Base-by-base conservation (phyloP, 2,888 invertebrate species). In the Boloria euphrosyne region DNA sequence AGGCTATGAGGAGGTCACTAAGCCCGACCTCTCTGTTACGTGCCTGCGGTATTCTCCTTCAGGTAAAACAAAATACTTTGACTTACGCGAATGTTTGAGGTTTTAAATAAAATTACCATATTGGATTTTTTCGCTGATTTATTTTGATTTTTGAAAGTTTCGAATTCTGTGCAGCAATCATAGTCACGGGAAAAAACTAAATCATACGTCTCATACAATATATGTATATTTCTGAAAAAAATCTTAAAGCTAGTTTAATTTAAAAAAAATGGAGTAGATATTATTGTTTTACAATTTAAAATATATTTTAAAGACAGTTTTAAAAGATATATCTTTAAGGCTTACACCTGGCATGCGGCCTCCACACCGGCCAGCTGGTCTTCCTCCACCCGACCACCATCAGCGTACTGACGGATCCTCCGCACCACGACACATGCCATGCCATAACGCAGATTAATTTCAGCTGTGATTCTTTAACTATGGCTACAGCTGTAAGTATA, bases 311-410 rank as follows among this genome's bases (percentile, higher is more conserved):
- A n/a, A n/a, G n/a, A n/a, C n/a, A n/a, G n/a, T n/a, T n/a, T n/a
- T n/a, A 38, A 38, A 38, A 38, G 31, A 2, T 43, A 13, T 46
- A 22, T n/a, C n/a, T n/a, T n/a, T 22, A 44, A 94, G 94, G 93
- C 51, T 73, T 93, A 43, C 93, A 93, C 78, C 83, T 95, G 18
- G 93, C 92, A 0, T 93, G 94, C 73, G 95, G 94, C 0, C 77
- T 93, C 71, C 87, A 89, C 65, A 94, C 93, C 54, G 95, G 95
- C 0, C 86, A 91, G 66, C 62, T 95, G 31, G 84, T 94, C 84
- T 90, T 95, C 72, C 76, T 95, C 46, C 93, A 95, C 75, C 93
- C 95, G 0, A 83, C 91, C n/a, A 88, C 93, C 2, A 77, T 95
- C 46, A 86, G 87, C 18, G 88, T 93, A 4, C 71, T 92, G 49